Base-by-base conservation (phyloP, 2,113 vertebrate genomes). In the Trochalopteron elliotii region DNA sequence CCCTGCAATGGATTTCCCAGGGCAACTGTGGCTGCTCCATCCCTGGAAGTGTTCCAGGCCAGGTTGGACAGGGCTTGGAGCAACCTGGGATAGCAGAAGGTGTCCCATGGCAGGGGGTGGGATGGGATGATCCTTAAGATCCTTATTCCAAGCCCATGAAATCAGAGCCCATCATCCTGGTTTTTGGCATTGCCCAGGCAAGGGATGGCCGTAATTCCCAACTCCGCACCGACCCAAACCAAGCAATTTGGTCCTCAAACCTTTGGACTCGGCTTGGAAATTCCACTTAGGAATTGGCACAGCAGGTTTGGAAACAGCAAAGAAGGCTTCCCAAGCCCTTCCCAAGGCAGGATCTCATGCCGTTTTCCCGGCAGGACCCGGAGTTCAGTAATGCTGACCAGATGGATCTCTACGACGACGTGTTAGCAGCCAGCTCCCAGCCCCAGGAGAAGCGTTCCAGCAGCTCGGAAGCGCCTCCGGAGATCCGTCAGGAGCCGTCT, bases 401-500 rank as follows among this genome's bases (percentile, higher is more conserved):
- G 97, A 98, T 99, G 97, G 99, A 99, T 84, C 98, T 99, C 52
- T 99, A 98, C 83, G 99, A 99, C 61, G 99, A 99, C 28, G 99
- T 99, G 79, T 96, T 99, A 93, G 98, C 99, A 7, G 99, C 98
- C 83, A 92, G 98, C 97, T 94, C 98, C 67, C 96, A 98, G 97
- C 88, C 88, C 35, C 88, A 69, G 71, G 98, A 98, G 24, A 97
- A 94, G 87, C 77, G 98, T 77, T 92, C 93, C 93, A 57, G 96
- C 93, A 94, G 92, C 88, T 83, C 97, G 0, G 98, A 98, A 68
- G 84, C 98, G 0, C 95, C 97, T 0, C 94, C 97, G 0, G 98
- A 98, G 59, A 96, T 97, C 72, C 98, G 97, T 2, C 98, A 97
- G 89, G 97, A 98, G 42, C 97, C 97, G 0, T 94, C 96, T 35